Conservation (phyloP, 2,113 vertebrate species). For the Martes martes region DNA sequence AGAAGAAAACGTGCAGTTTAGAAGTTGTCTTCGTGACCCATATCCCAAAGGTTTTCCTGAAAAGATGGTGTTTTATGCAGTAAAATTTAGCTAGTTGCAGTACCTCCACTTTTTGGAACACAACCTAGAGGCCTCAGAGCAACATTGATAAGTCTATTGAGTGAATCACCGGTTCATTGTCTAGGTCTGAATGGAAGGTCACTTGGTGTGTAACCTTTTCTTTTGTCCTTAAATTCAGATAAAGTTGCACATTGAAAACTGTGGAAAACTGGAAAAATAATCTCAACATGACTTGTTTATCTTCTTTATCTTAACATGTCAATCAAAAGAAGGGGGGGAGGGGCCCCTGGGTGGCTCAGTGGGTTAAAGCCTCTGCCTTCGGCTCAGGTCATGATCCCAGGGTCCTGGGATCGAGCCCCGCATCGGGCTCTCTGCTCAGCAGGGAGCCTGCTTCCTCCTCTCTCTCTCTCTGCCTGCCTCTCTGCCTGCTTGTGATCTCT, state of each 20-base stretch:
- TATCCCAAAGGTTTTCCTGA: neutral
- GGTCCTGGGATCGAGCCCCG: no score
- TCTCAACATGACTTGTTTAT: neutral
- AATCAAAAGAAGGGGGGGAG: neutral
- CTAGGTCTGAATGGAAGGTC: neutral
- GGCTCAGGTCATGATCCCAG: no score
- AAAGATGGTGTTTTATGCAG: neutral
- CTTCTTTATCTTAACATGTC: constrained; percentile 5
- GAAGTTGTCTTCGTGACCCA: neutral
- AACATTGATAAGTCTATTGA: neutral
- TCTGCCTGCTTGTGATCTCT: no score
- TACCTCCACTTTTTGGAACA: neutral
- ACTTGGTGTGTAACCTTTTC: neutral
- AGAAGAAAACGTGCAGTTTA: constrained; percentile 19
- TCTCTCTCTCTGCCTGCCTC: no score
- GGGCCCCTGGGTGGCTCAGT: no score
- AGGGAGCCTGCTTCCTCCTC: no score
- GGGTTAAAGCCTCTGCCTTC: no score
- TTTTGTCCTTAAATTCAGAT: constrained; percentile 1
- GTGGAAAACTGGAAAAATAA: neutral
- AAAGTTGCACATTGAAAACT: neutral
- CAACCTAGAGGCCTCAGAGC: neutral
- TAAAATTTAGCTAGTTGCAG: neutral
- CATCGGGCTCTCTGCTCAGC: no score
- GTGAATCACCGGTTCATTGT: neutral